Evolutionary conservation across 2,797 vertebrate genomes (phyloP), one percentile per base, ranked within the genome.

Genomic region (Saguinus oedipus): DNA sequence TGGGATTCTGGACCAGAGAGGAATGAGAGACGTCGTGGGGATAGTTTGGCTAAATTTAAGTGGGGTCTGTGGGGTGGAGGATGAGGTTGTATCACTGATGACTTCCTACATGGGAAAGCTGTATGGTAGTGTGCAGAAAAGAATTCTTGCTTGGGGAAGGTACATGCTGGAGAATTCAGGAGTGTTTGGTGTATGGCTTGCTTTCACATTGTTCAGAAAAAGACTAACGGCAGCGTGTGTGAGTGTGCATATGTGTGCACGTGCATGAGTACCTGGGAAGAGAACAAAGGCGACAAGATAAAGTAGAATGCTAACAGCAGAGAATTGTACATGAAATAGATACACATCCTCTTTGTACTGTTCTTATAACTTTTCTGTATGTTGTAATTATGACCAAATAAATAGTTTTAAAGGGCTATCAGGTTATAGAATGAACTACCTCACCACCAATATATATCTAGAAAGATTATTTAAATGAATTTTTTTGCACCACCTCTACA

Each of bases 191-290:
- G n/a, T 50, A 30, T 7, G n/a, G 8, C 17, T 19, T 86, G 46
- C n/a, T 72, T 72, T 72, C 68, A 39, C 11, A 39, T 72, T 8
- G 8, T 72, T 72, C 68, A 36, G n/a, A 72, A 70, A 70, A 36
- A 36, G 68, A 39, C 68, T 39, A 72, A 22, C 5, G 20, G 20
- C 68, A 5, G 9, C 20, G 4, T 20, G n/a, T 7, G 14, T 33
- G 30, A 1, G 1, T 36, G 42, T 5, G 2, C 0, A 2, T 39
- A n/a, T 15, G 30, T 15, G 30, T 6, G 1, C 20, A 42, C 0
- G 19, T 72, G 68, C 11, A 19, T 0, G 2, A 0, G 2, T 9
- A 7, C 39, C 59, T 14, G 11, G 1, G 5, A 42, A 17, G 59
- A 85, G 14, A 68, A 11, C 24, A 85, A 70, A 33, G 44, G 6